Base-by-base conservation (phyloP, 2,113 vertebrate genomes). In the Equus quagga region DNA sequence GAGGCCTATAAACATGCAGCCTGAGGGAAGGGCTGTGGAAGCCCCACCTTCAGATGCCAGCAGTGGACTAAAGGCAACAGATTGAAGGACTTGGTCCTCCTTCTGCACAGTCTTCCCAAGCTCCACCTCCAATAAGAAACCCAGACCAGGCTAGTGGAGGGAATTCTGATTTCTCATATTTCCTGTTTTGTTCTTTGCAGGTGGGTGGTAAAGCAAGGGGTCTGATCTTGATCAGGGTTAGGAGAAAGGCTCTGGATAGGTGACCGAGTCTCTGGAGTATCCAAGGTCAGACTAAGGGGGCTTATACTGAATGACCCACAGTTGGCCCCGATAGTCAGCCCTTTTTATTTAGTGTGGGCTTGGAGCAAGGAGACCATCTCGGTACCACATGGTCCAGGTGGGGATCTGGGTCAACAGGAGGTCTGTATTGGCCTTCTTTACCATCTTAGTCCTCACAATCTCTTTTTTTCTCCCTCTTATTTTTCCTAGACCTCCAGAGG, bases 401-500 rank as follows among this genome's bases (percentile, higher is more conserved):
- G 41, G 76, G 26, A 28, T 62, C 70, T 92, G 82, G 78, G 28
- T 49, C 4, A 26, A 23, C 12, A 58, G n/a, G 31, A 23, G 21
- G n/a, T 46, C 76, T 82, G 3, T 69, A 8, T 1, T 76, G 82
- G 18, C 46, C 18, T 65, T 93, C 49, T 23, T 90, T 5, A 58
- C 14, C 31, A 46, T 67, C 46, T 62, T 70, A 36, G 41, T 21
- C 41, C 64, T 93, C 69, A 94, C 70, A 36, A 44, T n/a, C 72
- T 89, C 18, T 31, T 80, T 82, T 80, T 89, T 21, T 89, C 54
- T 46, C 21, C 31, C 24, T 70, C 41, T 86, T 54, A 31, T 75
- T 78, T 81, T 91, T 92, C 86, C 86, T 84, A 98, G 98, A 87
- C 97, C 79, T 92, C 73, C 84, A 89, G 86, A 80, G 31, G 62